Conservation (phyloP, 2,113 vertebrate genomes). For the Tachuris rubrigastra region DNA sequence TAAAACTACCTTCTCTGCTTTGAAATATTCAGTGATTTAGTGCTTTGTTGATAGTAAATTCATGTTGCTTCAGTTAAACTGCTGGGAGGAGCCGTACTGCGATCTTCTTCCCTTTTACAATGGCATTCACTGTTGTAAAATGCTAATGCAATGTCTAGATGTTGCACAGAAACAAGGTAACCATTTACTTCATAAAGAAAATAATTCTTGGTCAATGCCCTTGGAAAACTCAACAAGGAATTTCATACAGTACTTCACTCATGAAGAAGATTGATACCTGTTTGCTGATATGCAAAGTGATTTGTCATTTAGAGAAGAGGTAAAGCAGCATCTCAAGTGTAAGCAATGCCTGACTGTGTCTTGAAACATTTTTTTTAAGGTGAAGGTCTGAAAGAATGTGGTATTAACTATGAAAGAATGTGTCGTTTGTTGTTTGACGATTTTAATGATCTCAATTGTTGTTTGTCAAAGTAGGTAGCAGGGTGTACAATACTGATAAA, state of each 20-base stretch:
- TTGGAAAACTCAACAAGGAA: constrained; percentile 34
- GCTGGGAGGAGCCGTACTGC: not conserved
- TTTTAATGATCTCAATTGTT: not conserved
- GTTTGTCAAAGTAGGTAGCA: not conserved
- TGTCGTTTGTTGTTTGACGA: not conserved
- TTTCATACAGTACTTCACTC: not conserved
- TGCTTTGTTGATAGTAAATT: not conserved
- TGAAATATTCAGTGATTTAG: not conserved
- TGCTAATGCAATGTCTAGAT: not conserved
- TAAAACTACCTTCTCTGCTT: not conserved
- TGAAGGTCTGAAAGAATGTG: not conserved
- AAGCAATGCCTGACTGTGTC: not conserved
- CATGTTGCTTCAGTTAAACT: not conserved
- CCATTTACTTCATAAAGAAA: constrained; percentile 29
- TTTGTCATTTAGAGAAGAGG: not conserved
- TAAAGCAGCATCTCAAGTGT: not conserved
- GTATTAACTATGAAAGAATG: not conserved
- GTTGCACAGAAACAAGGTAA: not conserved
- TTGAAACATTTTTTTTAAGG: not conserved
- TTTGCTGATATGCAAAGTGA: constrained; percentile 13
- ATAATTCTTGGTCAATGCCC: constrained; percentile 57
- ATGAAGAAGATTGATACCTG: not conserved
- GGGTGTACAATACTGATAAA: not conserved
- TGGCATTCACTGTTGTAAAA: not conserved
- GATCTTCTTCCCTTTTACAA: not conserved